Base-by-base conservation (phyloP, 2,113 vertebrate genomes). In the Micronycteris hirsuta region DNA sequence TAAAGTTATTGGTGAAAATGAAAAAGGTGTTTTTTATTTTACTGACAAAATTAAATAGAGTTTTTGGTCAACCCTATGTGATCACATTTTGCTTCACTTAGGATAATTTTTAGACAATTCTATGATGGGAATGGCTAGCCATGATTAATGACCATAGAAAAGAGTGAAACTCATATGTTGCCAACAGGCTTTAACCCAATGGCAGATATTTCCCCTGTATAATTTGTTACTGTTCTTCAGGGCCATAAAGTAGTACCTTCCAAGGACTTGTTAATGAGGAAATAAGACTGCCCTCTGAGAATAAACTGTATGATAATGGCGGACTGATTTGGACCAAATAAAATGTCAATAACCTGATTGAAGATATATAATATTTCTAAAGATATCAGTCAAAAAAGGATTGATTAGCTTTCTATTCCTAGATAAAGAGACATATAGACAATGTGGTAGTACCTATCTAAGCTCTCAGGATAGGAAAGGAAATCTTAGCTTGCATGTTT, bases 311-410 rank as follows among this genome's bases (percentile, higher is more conserved):
- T 22, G 47, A 54, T 81, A 14, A 70, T 49, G 61, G 58, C 19
- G 82, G 68, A 73, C 41, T 90, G n/a, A 65, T 13, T 85, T 80
- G 65, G 28, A 68, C 13, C 22, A 83, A 28, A 20, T 82, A 83
- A 94, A 96, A 94, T 78, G n/a, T 92, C 28, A 94, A 43, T 65
- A 92, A 93, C 15, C 14, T 49, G 19, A 71, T 16, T 86, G 22
- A 83, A 77, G 14, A 82, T 92, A 77, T 56, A 86, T 89, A 84
- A 43, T 63, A 31, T 68, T 52, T 74, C 52, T 70, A 76, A 92
- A 74, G 22, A 81, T 92, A 56, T 26, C 17, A 58, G 36, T 36
- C 36, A 76, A 63, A 33, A 88, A 86, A 54, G 5, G 17, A 86
- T 54, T 71, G 43, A 43, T 93, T 38, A 45, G 15, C 26, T 1